Evolutionary conservation across 2,113 vertebrate species (phyloP).

Genomic region (Amphiprion ocellaris): DNA sequence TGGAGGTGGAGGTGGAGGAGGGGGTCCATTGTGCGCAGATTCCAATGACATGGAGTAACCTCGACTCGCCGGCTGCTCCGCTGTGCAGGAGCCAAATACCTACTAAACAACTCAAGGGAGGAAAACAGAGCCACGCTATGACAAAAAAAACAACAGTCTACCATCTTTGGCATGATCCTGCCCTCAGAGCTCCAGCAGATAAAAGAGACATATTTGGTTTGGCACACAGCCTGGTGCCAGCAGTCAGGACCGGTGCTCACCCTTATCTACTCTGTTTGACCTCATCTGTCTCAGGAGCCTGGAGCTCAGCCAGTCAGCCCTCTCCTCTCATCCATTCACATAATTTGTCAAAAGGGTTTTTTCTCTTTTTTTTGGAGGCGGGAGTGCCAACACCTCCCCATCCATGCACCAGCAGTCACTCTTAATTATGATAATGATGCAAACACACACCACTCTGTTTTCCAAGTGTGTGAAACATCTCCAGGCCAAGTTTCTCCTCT

Average conservation of each 20-base stretch:
- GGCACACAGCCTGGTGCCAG: constrained; percentile 49
- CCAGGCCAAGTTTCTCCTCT: constrained; percentile 22
- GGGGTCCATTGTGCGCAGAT: constrained; percentile 72
- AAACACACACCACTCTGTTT: constrained; percentile 59
- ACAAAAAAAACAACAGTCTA: constrained; percentile 53
- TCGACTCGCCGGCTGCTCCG: constrained; percentile 55
- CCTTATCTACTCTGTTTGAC: constrained; percentile 66
- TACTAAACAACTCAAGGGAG: constrained; percentile 58
- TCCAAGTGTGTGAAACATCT: constrained; percentile 57
- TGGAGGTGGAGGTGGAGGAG: constrained; percentile 4
- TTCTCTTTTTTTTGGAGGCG: not conserved
- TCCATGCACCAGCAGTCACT: constrained; percentile 50
- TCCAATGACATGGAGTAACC: constrained; percentile 80
- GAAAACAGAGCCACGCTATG: constrained; percentile 32
- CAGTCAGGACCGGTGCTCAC: constrained; percentile 15
- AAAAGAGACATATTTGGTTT: constrained; percentile 59
- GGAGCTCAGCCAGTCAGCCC: constrained; percentile 43
- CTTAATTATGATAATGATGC: constrained; percentile 76
- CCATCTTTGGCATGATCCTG: constrained; percentile 47
- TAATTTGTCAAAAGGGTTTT: constrained; percentile 53
- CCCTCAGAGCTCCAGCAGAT: not conserved
- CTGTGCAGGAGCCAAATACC: constrained; percentile 62
- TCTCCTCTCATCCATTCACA: constrained; percentile 65
- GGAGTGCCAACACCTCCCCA: constrained; percentile 39
- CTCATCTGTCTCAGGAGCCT: constrained; percentile 40